Base-by-base conservation (phyloP, 1,140 invertebrate genomes). In the Patella vulgata region DNA sequence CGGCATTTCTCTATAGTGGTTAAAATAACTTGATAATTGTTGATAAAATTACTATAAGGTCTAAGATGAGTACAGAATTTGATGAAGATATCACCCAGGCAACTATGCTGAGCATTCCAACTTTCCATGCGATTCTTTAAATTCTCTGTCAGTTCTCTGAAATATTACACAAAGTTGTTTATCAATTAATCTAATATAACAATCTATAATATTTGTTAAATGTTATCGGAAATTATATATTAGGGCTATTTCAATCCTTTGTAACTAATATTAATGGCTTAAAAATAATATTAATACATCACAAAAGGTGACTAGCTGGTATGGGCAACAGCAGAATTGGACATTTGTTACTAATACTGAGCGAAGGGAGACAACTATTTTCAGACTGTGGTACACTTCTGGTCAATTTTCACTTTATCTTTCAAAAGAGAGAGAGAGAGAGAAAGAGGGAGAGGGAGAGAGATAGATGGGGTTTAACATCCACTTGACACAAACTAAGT, bases 11-110 rank as follows among this genome's bases (percentile, higher is more conserved):
- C 81, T 25, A 82, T 74, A 54, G 72, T 73, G 25, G 66, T 56
- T 12, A 82, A 68, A 21, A 82, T 76, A 14, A 75, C 71, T 36
- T 81, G 76, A 58, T 79, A 78, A 58, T 80, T 80, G 59, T 81
- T 81, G 30, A 78, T 64, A 61, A 79, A 79, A 56, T 82, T 81
- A 17, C 75, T 75, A 67, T 82, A 82, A 14, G 69, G 66, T 47
- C 77, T 79, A 19, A 81, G 54, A 30, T 71, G 68, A 1, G 64
- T 64, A 59, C 70, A 75, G 58, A 82, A 80, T 55, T 77, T 74
- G 17, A 82, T 64, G 67, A 82, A 81, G 31, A 81, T 72, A 62
- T 82, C 81, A 19, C 81, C 81, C n/a, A 82, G 47, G 48, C 79
- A 81, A 0, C 67, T 73, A 30, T 80, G 67, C 46, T 74, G 65